Percentiles rank a stretch among this genome's conserved stretches.
phyloP scores from a whole-genome alignment of 2,888 invertebrate species.

The Reticulitermes lucifugus region DNA sequence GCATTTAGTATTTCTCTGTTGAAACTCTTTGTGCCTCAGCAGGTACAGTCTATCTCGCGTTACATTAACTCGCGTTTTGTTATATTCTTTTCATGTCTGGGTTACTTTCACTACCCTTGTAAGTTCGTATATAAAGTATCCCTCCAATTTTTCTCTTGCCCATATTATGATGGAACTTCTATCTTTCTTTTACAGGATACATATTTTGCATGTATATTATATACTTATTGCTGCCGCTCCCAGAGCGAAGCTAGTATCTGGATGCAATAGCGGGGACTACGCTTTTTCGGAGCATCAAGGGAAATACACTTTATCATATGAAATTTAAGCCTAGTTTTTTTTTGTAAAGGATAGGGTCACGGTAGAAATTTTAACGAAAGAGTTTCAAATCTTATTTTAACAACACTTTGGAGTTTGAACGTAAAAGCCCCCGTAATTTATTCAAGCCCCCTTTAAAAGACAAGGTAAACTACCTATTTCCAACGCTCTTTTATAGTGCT shows the following conservation, averaged over 20 bases:
- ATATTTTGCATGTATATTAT: constrained; percentile 13
- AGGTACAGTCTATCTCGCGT: too few relatives aligned
- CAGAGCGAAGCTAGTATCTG: constrained; percentile 4
- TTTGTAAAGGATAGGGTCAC: neutral
- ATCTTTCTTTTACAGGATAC: constrained; percentile 7
- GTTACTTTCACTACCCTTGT: neutral
- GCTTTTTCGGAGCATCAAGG: neutral
- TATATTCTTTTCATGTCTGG: neutral
- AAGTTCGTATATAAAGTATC: neutral
- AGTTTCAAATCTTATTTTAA: constrained; percentile 10
- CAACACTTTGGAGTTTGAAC: neutral
- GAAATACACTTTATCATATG: constrained; percentile 7
- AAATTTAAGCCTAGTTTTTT: constrained; percentile 1
- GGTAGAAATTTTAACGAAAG: constrained; percentile 5
- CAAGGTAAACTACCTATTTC: neutral
- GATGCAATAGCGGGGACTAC: neutral
- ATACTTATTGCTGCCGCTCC: neutral
- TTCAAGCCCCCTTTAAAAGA: neutral
- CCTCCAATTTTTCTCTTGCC: neutral
- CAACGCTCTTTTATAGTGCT: neutral
- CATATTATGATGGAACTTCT: neutral
- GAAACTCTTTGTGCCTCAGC: too few relatives aligned
- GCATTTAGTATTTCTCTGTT: too few relatives aligned
- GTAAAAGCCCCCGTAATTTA: neutral
- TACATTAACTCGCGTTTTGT: too few relatives aligned